phyloP scores from a whole-genome alignment of 2,113 vertebrate species.

The Myotis davidii region DNA sequence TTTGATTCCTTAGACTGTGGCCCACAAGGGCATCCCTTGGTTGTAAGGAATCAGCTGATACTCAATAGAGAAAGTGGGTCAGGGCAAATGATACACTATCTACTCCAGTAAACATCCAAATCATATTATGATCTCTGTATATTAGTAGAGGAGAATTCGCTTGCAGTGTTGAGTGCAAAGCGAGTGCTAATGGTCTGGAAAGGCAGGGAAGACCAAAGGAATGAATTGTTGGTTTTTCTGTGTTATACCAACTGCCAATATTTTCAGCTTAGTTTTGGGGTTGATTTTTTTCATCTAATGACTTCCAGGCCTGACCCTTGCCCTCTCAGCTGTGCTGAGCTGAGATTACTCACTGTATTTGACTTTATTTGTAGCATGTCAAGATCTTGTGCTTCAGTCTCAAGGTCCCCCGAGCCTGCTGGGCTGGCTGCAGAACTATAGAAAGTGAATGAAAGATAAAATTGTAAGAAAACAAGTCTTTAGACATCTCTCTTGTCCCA shows the following conservation, averaged over 20 bases:
- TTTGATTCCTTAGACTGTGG: background rate
- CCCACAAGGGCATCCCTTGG: background rate
- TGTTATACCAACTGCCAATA: slow-evolving; percentile 40
- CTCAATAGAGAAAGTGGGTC: background rate
- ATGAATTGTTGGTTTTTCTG: background rate
- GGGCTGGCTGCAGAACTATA: background rate
- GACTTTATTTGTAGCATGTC: slow-evolving; percentile 55
- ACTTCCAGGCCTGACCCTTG: slow-evolving; percentile 54
- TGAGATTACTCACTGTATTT: slow-evolving; percentile 44
- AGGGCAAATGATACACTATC: background rate
- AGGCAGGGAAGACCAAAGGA: background rate
- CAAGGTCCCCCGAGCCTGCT: slow-evolving; percentile 44
- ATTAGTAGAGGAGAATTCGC: background rate
- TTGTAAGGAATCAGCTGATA: background rate
- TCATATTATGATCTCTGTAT: background rate
- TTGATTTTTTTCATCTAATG: slow-evolving; percentile 7
- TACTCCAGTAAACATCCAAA: background rate
- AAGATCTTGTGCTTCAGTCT: slow-evolving; percentile 63
- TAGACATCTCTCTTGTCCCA: background rate
- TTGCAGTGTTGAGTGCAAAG: background rate
- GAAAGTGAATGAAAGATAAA: slow-evolving; percentile 57
- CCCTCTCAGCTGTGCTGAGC: slow-evolving; percentile 44
- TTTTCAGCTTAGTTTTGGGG: slow-evolving; percentile 53
- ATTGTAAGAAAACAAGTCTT: background rate
- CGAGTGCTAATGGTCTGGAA: background rate